These are phyloP conservation scores for Acropora yongei DNA, from an alignment of 64 coral and sea anemone genomes.

Conservation along the genomic window DNA sequence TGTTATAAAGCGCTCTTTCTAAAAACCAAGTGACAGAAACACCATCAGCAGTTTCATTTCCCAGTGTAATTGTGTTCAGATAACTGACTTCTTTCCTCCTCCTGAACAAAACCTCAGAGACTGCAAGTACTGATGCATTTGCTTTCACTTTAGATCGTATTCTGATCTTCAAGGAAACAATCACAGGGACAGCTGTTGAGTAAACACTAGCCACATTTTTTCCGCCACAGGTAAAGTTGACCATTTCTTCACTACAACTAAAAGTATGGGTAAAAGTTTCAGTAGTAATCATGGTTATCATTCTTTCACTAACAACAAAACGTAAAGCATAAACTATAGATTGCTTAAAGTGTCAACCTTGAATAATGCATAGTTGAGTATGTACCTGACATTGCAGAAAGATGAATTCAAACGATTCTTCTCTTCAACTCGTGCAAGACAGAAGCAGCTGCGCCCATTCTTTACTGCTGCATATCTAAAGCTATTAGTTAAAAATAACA, in stretches of 20 bases:
- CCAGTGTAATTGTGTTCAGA: constrained; percentile 26
- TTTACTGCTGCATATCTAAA: constrained; percentile 50
- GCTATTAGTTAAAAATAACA: not conserved
- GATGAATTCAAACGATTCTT: not conserved
- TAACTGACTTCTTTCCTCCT: not conserved
- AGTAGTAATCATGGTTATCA: no score
- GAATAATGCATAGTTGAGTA: not conserved
- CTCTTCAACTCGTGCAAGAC: not conserved
- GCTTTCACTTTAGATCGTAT: constrained; percentile 12
- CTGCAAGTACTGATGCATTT: constrained; percentile 34
- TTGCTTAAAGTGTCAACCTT: no score
- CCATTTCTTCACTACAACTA: constrained; percentile 21
- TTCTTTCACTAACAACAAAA: no score
- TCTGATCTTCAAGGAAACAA: constrained; percentile 28
- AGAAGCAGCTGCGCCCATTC: constrained; percentile 41
- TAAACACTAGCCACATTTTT: constrained; percentile 53
- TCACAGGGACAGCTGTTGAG: constrained; percentile 67
- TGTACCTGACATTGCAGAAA: constrained; percentile 36
- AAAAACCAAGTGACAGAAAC: constrained; percentile 32
- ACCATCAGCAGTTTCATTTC: constrained; percentile 37
- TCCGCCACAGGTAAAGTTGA: constrained; percentile 65
- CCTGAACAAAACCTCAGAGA: constrained; percentile 30
- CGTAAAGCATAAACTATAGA: no score
- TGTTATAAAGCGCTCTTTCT: constrained; percentile 5
- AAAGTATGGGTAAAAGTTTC: not conserved